phyloP scores from a whole-genome alignment of 2,797 vertebrate species.

The Ceyx erithaca region DNA sequence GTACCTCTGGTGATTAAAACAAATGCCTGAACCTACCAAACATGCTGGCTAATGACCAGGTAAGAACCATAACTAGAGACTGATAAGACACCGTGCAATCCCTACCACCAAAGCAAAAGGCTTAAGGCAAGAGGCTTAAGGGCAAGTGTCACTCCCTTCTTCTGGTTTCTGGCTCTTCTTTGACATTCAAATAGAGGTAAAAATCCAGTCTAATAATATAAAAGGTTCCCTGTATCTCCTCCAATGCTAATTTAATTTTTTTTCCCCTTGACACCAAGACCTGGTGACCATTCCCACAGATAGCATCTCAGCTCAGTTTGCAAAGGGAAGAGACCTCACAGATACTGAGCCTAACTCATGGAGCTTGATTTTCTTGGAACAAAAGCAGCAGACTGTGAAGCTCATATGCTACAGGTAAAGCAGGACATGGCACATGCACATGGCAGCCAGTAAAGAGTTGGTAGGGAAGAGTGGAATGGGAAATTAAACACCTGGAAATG shows the following conservation, averaged over 20 bases:
- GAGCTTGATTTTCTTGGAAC: not conserved
- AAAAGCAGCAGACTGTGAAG: not conserved
- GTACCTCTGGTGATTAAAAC: not conserved
- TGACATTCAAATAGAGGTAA: slow-evolving; percentile 16
- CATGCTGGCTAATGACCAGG: not conserved
- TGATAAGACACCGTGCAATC: not conserved
- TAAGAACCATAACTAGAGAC: not conserved
- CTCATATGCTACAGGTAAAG: not conserved
- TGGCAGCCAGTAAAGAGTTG: not conserved
- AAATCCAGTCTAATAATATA: slow-evolving; percentile 9
- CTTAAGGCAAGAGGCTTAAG: not conserved
- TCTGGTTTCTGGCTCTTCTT: not conserved
- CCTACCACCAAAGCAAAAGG: not conserved
- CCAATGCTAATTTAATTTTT: not conserved
- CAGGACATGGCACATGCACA: no score
- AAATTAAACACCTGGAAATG: not conserved
- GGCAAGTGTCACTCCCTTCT: not conserved
- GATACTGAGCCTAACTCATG: rapidly evolving
- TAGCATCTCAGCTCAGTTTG: not conserved
- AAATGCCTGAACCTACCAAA: not conserved
- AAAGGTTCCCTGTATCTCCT: not conserved
- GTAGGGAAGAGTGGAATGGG: not conserved
- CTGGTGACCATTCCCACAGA: not conserved
- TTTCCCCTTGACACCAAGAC: not conserved
- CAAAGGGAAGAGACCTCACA: not conserved